Evolutionary conservation across 2,888 invertebrate species (phyloP).

Genomic region (Epicampocera succincta): DNA sequence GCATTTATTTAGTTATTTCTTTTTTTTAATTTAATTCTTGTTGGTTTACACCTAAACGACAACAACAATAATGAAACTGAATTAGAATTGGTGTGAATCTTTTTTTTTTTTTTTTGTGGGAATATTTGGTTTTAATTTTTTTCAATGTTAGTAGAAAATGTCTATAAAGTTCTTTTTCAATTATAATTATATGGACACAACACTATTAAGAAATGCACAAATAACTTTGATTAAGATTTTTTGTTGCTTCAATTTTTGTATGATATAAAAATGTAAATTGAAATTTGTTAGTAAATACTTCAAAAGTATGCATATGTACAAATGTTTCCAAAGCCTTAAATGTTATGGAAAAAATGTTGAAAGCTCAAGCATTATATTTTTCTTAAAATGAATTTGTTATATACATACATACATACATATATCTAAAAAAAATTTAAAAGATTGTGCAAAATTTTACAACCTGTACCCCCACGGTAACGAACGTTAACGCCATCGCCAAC

Average conservation of each 20-base stretch:
- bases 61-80: constrained; percentile 80
- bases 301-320: background rate
- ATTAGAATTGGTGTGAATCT: constrained; percentile 73
- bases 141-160: constrained; percentile 45
- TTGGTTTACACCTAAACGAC: constrained; percentile 72
- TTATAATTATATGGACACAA: constrained; percentile 59
- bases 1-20: constrained; percentile 34
- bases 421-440: background rate
- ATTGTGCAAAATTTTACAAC: no score
- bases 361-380: constrained; percentile 17
- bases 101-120: constrained; percentile 30
- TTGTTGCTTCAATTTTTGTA: constrained; percentile 27
- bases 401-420: background rate
- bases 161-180: constrained; percentile 31
- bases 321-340: constrained; percentile 10
- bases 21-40: constrained; percentile 39
- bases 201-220: constrained; percentile 65
- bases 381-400: background rate
- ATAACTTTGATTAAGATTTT: constrained; percentile 4
- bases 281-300: constrained; percentile 49
- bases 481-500: no score
- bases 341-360: constrained; percentile 23
- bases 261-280: constrained; percentile 37
- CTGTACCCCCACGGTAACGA: no score
- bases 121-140: constrained; percentile 43